Conservation (phyloP, 1,140 invertebrate genomes). For the Pinna nobilis region DNA sequence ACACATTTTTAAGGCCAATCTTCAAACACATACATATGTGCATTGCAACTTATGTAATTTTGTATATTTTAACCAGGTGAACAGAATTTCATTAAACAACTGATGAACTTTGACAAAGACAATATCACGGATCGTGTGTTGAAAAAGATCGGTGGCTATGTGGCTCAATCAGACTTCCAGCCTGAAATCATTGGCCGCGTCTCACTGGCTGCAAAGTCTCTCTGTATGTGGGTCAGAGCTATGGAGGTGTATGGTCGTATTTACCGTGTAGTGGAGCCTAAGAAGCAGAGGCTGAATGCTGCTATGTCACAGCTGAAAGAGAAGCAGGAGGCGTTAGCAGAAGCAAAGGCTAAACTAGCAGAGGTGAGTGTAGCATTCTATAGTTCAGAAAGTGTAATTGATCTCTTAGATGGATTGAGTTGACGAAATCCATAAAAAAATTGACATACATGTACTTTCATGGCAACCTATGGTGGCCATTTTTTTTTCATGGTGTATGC, state of each 20-base stretch:
- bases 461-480: no score
- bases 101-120: conserved; percentile 91
- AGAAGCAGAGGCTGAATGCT: conserved; percentile 84
- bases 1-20: no score
- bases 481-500: no score
- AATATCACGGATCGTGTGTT: conserved; percentile 88
- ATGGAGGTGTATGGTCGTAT: conserved; percentile 92
- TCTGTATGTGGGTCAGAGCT: conserved; percentile 92
- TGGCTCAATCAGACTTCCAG: conserved; percentile 87
- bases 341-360: conserved; percentile 84
- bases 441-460: no score
- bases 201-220: conserved; percentile 85
- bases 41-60: no score
- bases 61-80: conserved; percentile 67
- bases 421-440: no score
- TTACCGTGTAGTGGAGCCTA: conserved; percentile 88
- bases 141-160: conserved; percentile 86
- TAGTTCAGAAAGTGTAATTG: no score
- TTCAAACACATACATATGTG: neutral
- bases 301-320: conserved; percentile 83
- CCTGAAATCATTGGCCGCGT: conserved; percentile 83
- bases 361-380: conserved; percentile 63
- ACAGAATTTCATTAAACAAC: conserved; percentile 77
- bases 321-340: conserved; percentile 85
- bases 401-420: no score